These are phyloP conservation scores for Poeciliopsis occidentalis DNA, from an alignment of 2,113 vertebrate species.

Conservation along the genomic window DNA sequence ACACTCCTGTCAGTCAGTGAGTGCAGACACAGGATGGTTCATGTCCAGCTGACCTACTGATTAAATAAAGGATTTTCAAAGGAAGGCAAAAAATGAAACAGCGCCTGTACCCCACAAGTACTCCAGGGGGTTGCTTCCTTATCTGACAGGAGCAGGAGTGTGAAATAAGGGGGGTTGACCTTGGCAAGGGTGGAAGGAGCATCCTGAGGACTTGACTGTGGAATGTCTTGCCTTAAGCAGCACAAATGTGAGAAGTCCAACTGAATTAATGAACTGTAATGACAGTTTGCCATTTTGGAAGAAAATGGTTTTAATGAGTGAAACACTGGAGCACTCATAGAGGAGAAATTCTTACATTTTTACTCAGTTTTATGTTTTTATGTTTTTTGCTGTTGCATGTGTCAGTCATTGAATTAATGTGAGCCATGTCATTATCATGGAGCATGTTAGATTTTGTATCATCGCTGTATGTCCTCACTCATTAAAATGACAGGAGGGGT, in stretches of 20 bases:
- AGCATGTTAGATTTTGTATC: background rate
- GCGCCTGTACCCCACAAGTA: slow-evolving; percentile 44
- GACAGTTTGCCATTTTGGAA: slow-evolving; percentile 52
- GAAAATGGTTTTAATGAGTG: slow-evolving; percentile 39
- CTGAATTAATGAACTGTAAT: slow-evolving; percentile 41
- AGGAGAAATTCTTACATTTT: slow-evolving; percentile 36
- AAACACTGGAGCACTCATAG: slow-evolving; percentile 38
- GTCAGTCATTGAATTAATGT: background rate
- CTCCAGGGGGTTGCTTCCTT: slow-evolving; percentile 51
- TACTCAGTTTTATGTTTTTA: slow-evolving; percentile 43
- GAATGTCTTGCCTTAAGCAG: slow-evolving; percentile 33
- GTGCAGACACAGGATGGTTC: slow-evolving; percentile 27
- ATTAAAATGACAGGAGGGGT: background rate
- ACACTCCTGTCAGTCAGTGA: slow-evolving; percentile 41
- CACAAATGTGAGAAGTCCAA: slow-evolving; percentile 3
- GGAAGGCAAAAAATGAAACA: slow-evolving; percentile 52
- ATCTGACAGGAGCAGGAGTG: slow-evolving; percentile 66
- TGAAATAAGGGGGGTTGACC: slow-evolving; percentile 56
- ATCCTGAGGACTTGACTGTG: slow-evolving; percentile 21
- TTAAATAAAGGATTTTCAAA: slow-evolving; percentile 55
- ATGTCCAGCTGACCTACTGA: slow-evolving; percentile 47
- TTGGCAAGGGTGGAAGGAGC: slow-evolving; percentile 41
- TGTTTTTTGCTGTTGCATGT: background rate
- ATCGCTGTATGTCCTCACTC: background rate
- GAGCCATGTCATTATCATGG: background rate